Conservation (phyloP, 2,888 invertebrate genomes). For the Steinernema scapterisci region DNA sequence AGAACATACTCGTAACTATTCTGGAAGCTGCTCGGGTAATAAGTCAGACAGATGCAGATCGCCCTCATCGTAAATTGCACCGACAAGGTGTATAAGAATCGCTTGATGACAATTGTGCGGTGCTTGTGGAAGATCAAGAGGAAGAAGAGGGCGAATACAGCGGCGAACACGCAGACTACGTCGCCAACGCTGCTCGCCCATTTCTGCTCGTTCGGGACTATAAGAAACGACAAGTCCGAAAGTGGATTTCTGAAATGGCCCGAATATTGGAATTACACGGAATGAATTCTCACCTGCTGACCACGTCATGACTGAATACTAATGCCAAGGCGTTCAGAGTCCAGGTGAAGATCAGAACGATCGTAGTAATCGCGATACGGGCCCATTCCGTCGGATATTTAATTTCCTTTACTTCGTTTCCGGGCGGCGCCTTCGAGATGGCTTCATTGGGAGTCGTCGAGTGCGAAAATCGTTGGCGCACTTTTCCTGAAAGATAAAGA, state of each 20-base stretch:
- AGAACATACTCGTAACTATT: background rate
- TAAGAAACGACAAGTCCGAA: background rate
- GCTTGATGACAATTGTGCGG: conserved; percentile 8
- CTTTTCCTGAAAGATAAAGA: too few relatives aligned
- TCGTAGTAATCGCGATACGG: background rate
- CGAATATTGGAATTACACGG: background rate
- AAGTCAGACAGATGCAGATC: background rate
- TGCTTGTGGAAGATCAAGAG: conserved; percentile 21
- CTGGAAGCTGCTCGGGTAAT: conserved; percentile 10
- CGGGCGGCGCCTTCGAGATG: background rate
- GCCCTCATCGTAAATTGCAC: background rate
- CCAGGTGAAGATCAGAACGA: background rate
- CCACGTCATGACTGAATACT: background rate
- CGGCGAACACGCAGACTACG: background rate
- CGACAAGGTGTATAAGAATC: conserved; percentile 4
- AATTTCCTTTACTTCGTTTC: background rate
- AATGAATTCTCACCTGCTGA: background rate
- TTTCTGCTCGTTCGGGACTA: background rate
- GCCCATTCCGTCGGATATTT: background rate
- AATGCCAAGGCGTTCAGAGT: background rate
- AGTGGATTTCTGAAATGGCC: background rate
- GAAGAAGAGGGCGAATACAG: background rate
- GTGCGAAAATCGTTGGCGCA: too few relatives aligned
- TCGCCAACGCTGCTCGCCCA: background rate
- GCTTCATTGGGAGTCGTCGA: too few relatives aligned